A percentile compares a stretch with the other conserved stretches of the same genome.
Conservation (phyloP, 2,888 invertebrate species). For the Drosophila tripunctata region DNA sequence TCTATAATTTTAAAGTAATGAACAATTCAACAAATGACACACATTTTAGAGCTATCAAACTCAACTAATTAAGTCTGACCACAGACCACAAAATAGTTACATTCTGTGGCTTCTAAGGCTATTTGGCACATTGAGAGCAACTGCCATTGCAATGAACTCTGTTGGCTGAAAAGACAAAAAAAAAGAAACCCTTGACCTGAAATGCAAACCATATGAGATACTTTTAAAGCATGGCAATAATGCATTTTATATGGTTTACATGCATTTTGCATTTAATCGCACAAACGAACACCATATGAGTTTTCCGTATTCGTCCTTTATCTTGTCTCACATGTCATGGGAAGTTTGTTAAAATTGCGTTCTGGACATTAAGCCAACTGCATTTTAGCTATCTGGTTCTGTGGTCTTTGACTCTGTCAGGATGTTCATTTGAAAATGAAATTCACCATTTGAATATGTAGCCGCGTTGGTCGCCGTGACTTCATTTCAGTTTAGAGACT, state of each 20-base stretch:
- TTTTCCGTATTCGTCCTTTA: neutral
- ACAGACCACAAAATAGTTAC: neutral
- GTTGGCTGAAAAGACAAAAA: too few species aligned
- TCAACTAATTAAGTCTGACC: conserved; percentile 10
- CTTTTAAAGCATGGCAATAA: conserved; percentile 19
- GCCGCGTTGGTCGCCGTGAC: conserved; percentile 8
- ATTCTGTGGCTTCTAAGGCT: neutral
- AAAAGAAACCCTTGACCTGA: conserved; percentile 31
- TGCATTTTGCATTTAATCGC: conserved; percentile 22
- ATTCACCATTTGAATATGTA: conserved; percentile 6
- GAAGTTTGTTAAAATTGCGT: conserved; percentile 29
- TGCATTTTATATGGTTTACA: conserved; percentile 39
- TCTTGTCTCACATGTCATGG: conserved; percentile 21
- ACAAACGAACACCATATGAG: conserved; percentile 5
- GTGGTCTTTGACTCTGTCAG: conserved; percentile 7
- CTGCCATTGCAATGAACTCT: conserved; percentile 4
- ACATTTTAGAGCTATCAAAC: neutral
- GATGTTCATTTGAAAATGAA: conserved; percentile 21
- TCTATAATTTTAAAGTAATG: neutral
- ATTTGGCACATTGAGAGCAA: conserved; percentile 9
- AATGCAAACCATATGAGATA: conserved; percentile 12
- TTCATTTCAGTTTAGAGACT: neutral
- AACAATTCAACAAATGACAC: neutral
- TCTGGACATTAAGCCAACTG: conserved; percentile 6
- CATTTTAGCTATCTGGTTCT: conserved; percentile 12